Percentiles rank a stretch among this genome's conserved stretches.
Evolutionary conservation across 2,888 invertebrate genomes (phyloP).

Genomic region (Epinotia ramella): DNA sequence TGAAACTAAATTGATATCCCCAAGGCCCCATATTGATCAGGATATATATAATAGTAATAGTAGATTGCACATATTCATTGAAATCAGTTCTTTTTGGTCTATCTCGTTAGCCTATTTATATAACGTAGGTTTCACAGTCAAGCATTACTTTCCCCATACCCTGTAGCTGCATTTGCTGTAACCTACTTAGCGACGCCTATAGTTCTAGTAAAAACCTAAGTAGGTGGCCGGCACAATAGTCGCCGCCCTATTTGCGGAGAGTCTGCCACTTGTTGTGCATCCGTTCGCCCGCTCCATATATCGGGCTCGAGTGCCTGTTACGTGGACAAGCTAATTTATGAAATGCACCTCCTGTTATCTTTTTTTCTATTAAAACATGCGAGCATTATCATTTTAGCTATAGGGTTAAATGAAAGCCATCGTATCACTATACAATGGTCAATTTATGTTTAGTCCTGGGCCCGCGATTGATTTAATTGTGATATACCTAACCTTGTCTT

Average conservation of each 20-base stretch:
- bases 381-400: neutral
- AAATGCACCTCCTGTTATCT: constrained; percentile 59
- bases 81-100: too few species aligned
- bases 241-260: constrained; percentile 77
- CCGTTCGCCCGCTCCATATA: constrained; percentile 55
- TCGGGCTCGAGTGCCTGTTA: constrained; percentile 54
- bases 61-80: too few species aligned
- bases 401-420: too few species aligned
- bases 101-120: too few species aligned
- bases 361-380: constrained; percentile 42
- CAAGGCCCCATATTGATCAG: too few species aligned
- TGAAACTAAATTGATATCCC: too few species aligned
- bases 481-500: too few species aligned
- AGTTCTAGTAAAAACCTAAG: constrained; percentile 47
- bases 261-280: constrained; percentile 79
- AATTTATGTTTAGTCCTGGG: too few species aligned
- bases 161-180: neutral
- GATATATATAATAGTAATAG: too few species aligned
- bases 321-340: constrained; percentile 70
- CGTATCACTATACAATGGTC: too few species aligned
- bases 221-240: constrained; percentile 64
- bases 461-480: too few species aligned
- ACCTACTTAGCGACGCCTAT: constrained; percentile 32
- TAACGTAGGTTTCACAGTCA: neutral
- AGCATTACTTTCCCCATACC: neutral